These are phyloP conservation scores for Cryptotis parvus DNA, from an alignment of 2,113 vertebrate genomes.

Conservation along the genomic window DNA sequence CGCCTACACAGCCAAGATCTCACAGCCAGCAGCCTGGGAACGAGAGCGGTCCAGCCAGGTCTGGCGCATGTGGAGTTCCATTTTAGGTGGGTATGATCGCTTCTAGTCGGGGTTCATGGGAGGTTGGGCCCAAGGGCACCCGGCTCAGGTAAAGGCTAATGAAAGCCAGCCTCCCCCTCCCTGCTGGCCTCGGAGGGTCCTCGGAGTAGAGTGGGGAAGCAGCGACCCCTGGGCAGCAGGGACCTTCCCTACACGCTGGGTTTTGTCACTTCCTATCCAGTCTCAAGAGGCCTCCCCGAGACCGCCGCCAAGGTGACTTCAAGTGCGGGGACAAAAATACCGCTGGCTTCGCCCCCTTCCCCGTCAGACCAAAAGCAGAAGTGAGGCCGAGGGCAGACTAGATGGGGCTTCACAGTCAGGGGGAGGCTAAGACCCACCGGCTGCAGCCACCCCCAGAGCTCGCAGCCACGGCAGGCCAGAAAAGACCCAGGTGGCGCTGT, in stretches of 20 bases:
- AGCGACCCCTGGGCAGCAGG: not conserved
- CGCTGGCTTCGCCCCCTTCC: not conserved
- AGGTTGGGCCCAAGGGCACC: no score
- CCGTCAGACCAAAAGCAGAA: slow-evolving; percentile 72
- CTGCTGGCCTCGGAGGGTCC: not conserved
- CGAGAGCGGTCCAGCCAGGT: no score
- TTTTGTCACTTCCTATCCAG: slow-evolving; percentile 54
- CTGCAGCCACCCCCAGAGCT: not conserved
- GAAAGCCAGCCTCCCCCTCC: no score
- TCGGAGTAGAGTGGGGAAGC: not conserved
- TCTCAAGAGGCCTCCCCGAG: not conserved
- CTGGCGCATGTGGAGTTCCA: not conserved
- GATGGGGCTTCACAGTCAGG: not conserved
- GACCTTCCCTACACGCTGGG: not conserved
- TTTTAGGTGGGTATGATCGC: no score
- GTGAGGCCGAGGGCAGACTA: slow-evolving; percentile 4
- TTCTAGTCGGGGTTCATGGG: not conserved
- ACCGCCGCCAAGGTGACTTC: not conserved
- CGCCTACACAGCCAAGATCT: accelerated
- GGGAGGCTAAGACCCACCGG: not conserved
- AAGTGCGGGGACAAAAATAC: not conserved
- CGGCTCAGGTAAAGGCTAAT: not conserved
- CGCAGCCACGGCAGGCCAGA: not conserved
- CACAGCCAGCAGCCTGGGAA: accelerated
- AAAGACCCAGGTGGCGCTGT: accelerated